Base-by-base conservation (phyloP, 2,113 vertebrate species). In the Pan troglodytes region DNA sequence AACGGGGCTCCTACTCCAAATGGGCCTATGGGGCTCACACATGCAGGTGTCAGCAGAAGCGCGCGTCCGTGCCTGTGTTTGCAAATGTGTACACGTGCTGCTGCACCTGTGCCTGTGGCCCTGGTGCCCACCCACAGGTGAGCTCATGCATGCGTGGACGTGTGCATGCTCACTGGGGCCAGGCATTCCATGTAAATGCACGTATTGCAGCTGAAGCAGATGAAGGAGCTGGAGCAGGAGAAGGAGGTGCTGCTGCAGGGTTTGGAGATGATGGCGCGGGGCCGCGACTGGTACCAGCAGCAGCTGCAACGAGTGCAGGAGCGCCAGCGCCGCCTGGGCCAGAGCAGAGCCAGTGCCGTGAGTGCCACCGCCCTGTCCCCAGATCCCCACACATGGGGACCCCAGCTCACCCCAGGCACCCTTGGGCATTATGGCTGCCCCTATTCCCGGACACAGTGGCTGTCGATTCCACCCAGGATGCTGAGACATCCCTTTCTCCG, bases 181-280 rank as follows among this genome's bases (percentile, higher is more conserved):
- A 1, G 10, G 7, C 85, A 9, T 2, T 0, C 7, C 67, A 0
- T 3, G 45, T 35, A 64, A 4, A 13, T 27, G 25, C 52, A 22
- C 30, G 20, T 83, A 50, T 50, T 95, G 70, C 98, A 99, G 99
- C 97, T 99, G 97, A 99, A 99, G 98, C 99, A 99, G 98, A 99
- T 99, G 99, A 99, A 99, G 97, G 99, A 99, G 97, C 98, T 99
- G 98, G 99, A 99, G 97, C 99, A 99, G 98, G 99, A 99, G 98
- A 99, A 99, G 97, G 99, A 99, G 96, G 99, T 99, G 18, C 98
- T 99, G 93, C 98, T 99, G 61, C 99, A 99, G 16, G 99, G 99
- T 0, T 98, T 99, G 98, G 99, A 99, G 79, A 98, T 99, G 98
- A 98, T 99, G 97, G 99, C 99, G 0, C 98, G 95, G 0, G 98